Evolutionary conservation across 2,797 vertebrate species (phyloP).

Genomic region (Alca torda): DNA sequence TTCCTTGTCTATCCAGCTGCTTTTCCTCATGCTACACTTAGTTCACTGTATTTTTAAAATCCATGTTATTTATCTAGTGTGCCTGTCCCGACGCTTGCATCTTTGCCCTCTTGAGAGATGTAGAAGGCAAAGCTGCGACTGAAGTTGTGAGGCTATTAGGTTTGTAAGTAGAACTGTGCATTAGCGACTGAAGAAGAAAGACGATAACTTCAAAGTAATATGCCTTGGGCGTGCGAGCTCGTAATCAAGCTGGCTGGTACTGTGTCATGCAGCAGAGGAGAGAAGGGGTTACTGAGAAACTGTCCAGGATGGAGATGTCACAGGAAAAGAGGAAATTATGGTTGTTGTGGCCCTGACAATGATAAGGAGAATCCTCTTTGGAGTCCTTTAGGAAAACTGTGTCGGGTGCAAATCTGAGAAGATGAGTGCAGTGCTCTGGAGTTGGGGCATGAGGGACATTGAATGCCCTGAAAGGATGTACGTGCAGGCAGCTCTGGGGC

Average conservation of each 20-base stretch:
- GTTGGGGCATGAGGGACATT: fast-evolving
- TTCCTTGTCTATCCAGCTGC: not conserved
- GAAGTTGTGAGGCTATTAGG: not conserved
- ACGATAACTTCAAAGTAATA: not conserved
- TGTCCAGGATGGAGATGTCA: not conserved
- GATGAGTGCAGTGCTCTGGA: not conserved
- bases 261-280: not conserved
- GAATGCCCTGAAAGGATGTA: not conserved
- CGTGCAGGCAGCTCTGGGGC: not conserved
- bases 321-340: not conserved
- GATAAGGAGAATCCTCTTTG: not conserved
- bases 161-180: fast-evolving
- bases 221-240: fast-evolving
- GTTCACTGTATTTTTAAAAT: not conserved
- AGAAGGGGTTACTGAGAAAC: not conserved
- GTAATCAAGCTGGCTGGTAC: not conserved
- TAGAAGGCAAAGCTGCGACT: not conserved
- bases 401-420: not conserved
- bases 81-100: not conserved
- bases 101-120: not conserved
- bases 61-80: not conserved
- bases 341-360: not conserved
- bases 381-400: not conserved
- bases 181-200: not conserved
- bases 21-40: not conserved